phyloP scores from a whole-genome alignment of 2,888 invertebrate species.

The Brachypalpus laphriformis region DNA sequence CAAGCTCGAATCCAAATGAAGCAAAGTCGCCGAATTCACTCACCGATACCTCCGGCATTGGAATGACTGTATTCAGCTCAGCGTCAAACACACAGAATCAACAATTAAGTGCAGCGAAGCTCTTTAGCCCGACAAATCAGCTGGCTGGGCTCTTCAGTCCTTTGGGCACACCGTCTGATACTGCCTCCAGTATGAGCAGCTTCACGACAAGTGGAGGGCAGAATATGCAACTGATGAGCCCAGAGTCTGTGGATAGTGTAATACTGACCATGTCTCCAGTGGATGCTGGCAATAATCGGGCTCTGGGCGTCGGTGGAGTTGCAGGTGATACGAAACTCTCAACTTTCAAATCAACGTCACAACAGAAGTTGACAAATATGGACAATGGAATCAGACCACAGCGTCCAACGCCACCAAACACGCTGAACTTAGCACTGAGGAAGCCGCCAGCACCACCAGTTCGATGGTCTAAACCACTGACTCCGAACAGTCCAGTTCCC shows the following conservation, averaged over 20 bases:
- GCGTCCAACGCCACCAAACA: conserved; percentile 92
- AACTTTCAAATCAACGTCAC: conserved; percentile 86
- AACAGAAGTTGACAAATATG: conserved; percentile 78
- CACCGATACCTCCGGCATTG: conserved; percentile 82
- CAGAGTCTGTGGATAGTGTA: conserved; percentile 86
- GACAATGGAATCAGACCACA: conserved; percentile 85
- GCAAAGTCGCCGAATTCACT: conserved; percentile 82
- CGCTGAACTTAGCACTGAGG: conserved; percentile 86
- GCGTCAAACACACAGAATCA: conserved; percentile 73
- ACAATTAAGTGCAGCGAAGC: conserved; percentile 78
- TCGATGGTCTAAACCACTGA: conserved; percentile 91
- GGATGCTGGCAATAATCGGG: conserved; percentile 77
- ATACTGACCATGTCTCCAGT: conserved; percentile 91
- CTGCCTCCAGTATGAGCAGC: conserved; percentile 90
- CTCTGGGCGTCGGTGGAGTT: conserved; percentile 74
- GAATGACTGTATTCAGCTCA: conserved; percentile 82
- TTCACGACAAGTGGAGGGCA: conserved; percentile 86
- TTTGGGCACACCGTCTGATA: conserved; percentile 85
- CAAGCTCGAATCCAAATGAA: conserved; percentile 86
- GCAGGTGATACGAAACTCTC: conserved; percentile 77
- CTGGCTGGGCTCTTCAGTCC: conserved; percentile 80
- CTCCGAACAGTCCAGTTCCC: conserved; percentile 83
- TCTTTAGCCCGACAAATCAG: conserved; percentile 80
- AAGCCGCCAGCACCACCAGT: conserved; percentile 93
- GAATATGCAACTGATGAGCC: conserved; percentile 83